Evolutionary conservation across 2,888 invertebrate species (phyloP).

Genomic region (Lysandra coridon): DNA sequence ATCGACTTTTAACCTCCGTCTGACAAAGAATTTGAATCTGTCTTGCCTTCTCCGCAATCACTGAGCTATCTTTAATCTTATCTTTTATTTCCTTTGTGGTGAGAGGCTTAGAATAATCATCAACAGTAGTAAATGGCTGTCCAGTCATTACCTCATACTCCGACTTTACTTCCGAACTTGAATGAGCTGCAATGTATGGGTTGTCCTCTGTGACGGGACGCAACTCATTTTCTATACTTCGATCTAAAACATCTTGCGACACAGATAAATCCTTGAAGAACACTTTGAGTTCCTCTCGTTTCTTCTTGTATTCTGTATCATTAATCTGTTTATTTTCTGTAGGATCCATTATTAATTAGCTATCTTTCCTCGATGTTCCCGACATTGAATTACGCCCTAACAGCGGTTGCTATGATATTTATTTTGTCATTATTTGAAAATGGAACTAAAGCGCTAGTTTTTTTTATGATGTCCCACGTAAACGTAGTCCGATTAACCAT

Average conservation of each 20-base stretch:
- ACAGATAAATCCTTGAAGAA: conserved; percentile 64
- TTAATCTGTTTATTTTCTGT: conserved; percentile 23
- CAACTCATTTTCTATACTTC: conserved; percentile 67
- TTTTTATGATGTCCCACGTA: no score
- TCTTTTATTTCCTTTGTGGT: conserved; percentile 58
- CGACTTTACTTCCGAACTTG: conserved; percentile 56
- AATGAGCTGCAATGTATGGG: conserved; percentile 67
- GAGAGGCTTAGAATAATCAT: conserved; percentile 58
- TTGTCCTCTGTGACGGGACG: conserved; percentile 49
- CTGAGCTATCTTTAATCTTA: conserved; percentile 59
- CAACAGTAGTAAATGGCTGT: conserved; percentile 67
- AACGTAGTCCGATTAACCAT: no score
- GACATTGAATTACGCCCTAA: neutral
- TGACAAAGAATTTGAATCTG: conserved; percentile 66
- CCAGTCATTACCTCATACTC: conserved; percentile 74
- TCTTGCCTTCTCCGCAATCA: conserved; percentile 65
- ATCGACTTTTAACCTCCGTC: conserved; percentile 48
- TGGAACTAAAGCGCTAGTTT: neutral
- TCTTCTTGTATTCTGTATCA: conserved; percentile 54
- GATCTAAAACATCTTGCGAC: conserved; percentile 58
- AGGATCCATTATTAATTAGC: conserved; percentile 28
- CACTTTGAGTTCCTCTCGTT: conserved; percentile 56
- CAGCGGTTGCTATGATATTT: conserved; percentile 12
- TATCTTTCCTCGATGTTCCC: neutral
- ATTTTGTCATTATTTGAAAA: conserved; percentile 34